These are phyloP conservation scores for Tauraco erythrolophus DNA, from an alignment of 2,113 vertebrate species.

Conservation along the genomic window DNA sequence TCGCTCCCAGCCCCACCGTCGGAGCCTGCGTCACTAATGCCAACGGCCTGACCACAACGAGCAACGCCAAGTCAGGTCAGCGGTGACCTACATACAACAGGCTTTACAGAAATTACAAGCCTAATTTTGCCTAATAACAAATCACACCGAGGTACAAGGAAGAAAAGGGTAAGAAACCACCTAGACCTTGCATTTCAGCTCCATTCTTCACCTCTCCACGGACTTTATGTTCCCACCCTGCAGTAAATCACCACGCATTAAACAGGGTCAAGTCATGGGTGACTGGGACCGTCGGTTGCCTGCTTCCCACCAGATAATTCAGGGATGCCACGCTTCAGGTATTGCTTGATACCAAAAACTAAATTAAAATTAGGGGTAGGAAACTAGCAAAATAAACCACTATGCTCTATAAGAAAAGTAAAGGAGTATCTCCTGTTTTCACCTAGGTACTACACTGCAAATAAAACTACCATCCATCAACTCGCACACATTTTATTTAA, in stretches of 20 bases:
- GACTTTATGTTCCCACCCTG: background rate
- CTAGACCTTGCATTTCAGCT: background rate
- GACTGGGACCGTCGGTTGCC: background rate
- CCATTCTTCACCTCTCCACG: background rate
- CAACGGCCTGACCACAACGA: background rate
- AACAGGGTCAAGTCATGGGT: background rate
- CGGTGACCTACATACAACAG: constrained; percentile 31
- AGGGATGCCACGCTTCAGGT: background rate
- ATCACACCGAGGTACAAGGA: background rate
- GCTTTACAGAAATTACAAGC: background rate
- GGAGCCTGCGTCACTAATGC: background rate
- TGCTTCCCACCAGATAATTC: background rate
- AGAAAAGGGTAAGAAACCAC: background rate
- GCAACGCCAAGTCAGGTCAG: background rate
- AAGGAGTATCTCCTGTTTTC: background rate
- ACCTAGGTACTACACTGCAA: background rate
- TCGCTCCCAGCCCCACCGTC: background rate
- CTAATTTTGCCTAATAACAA: constrained; percentile 17
- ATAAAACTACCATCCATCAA: background rate
- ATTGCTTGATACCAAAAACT: background rate
- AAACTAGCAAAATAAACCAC: background rate
- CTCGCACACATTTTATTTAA: background rate
- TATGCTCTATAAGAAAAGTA: rapidly evolving
- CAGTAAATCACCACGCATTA: background rate
- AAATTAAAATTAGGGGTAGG: background rate